These are phyloP conservation scores for Isichthys henryi DNA, from an alignment of 2,113 vertebrate species.

Conservation along the genomic window DNA sequence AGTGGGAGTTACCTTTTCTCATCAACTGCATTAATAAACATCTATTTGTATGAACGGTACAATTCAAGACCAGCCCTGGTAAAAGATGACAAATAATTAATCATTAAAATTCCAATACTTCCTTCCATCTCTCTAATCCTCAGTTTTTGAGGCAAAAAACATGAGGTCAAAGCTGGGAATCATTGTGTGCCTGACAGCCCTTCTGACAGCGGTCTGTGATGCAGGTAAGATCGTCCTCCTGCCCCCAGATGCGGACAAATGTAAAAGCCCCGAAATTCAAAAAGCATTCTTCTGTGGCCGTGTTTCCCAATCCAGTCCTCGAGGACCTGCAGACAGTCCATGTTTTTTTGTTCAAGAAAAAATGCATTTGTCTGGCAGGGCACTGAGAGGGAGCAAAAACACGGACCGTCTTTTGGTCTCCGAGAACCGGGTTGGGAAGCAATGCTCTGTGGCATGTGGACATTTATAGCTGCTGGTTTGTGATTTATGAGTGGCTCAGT, in stretches of 20 bases:
- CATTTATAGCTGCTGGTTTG: background rate
- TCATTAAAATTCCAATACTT: background rate
- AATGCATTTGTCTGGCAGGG: background rate
- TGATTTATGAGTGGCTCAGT: background rate
- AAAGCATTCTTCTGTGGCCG: background rate
- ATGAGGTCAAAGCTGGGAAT: constrained; percentile 38
- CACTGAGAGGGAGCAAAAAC: background rate
- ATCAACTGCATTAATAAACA: background rate
- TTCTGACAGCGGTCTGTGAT: constrained; percentile 30
- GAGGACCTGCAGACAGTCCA: background rate
- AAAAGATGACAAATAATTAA: background rate
- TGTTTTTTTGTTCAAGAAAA: background rate
- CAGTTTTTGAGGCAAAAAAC: constrained; percentile 31
- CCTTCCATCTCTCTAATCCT: background rate
- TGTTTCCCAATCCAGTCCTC: background rate
- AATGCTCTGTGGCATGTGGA: background rate
- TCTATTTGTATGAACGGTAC: background rate
- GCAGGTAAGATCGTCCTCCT: constrained; percentile 49
- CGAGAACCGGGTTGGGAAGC: background rate
- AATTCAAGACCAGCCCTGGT: background rate
- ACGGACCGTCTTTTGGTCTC: background rate
- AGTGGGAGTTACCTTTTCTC: background rate
- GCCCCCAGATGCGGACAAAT: background rate
- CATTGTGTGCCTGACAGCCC: constrained; percentile 28
- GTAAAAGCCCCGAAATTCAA: background rate